These are phyloP conservation scores for Ochlodes sylvanus DNA, from an alignment of 2,888 invertebrate genomes.

Conservation along the genomic window DNA sequence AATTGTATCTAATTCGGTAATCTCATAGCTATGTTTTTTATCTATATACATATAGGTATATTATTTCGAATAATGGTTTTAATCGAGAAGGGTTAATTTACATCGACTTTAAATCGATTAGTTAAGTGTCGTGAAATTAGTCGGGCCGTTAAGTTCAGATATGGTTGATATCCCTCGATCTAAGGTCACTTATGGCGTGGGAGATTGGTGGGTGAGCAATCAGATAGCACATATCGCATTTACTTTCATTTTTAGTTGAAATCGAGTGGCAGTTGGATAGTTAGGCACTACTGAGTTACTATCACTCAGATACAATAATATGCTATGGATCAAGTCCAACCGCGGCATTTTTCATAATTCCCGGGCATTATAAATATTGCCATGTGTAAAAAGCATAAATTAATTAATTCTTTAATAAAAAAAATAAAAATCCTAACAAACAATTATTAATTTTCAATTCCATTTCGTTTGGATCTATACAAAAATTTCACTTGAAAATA, in stretches of 20 bases:
- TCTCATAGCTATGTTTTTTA: conserved; percentile 41
- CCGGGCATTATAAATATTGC: too few relatives aligned
- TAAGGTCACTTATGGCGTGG: conserved; percentile 3
- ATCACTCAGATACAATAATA: too few relatives aligned
- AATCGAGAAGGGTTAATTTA: conserved; percentile 12
- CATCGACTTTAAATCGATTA: conserved; percentile 14
- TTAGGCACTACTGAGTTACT: too few relatives aligned
- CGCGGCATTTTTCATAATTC: too few relatives aligned
- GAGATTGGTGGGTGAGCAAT: not conserved
- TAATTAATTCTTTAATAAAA: too few relatives aligned
- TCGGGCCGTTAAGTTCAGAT: not conserved
- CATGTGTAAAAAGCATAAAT: too few relatives aligned
- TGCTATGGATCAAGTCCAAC: too few relatives aligned
- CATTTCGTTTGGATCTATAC: too few relatives aligned
- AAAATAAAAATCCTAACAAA: too few relatives aligned
- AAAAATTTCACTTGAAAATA: not conserved
- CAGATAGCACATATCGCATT: not conserved
- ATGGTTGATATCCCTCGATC: conserved; percentile 3
- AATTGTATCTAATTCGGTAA: conserved; percentile 44
- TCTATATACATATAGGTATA: not conserved
- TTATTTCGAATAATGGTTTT: conserved; percentile 11
- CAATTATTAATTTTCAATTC: too few relatives aligned
- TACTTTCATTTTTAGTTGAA: not conserved
- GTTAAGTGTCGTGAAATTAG: conserved; percentile 18
- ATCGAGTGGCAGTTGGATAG: too few relatives aligned